Evolutionary conservation across 2,888 invertebrate species (phyloP), one percentile per base, ranked within the genome.

Genomic region (Piscicola geometra): DNA sequence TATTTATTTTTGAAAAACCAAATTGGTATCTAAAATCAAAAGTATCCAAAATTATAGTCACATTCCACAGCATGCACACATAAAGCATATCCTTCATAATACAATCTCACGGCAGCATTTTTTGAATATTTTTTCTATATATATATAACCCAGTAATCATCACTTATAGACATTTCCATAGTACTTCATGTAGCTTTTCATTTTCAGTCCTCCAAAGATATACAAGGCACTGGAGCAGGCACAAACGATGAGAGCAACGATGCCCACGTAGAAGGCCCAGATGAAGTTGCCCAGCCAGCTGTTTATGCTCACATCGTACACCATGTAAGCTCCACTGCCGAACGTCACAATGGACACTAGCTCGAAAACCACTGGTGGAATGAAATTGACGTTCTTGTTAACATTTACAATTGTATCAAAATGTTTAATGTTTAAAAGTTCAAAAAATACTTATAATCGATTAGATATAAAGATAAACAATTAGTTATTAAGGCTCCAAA

Each of bases 181-280:
- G 50, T 74, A 41, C 25, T 70, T 60, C 76, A 76, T 76, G 41
- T 76, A 69, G 28, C 64, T 75, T 0, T n/a, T 30, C 33, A 75
- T 35, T 56, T 70, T 33, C 32, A 28, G 12, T 3, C 76, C 76
- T 30, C 74, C 76, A 21, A 36, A 32, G 12, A 76, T 56, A 60
- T 77, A 77, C 33, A 77, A 36, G 28, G 75, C 9, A 15, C 68
- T 76, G 67, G 76, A 69, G 30, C 67, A n/a, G 32, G 64, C 30
- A 35, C 66, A 52, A 33, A 75, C 33, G 52, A 78, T 66, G 9
- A 77, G 71, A 25, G 77, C 76, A 21, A 75, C 68, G 32, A 78
- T 78, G 67, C 76, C 78, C 30, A 78, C 69, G 35, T 78, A 78
- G 69, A 78, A 78, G 25, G 76, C 78, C 78, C 78, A 78, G 18